Evolutionary conservation across 2,113 vertebrate species (phyloP).

Genomic region (Addax nasomaculatus): DNA sequence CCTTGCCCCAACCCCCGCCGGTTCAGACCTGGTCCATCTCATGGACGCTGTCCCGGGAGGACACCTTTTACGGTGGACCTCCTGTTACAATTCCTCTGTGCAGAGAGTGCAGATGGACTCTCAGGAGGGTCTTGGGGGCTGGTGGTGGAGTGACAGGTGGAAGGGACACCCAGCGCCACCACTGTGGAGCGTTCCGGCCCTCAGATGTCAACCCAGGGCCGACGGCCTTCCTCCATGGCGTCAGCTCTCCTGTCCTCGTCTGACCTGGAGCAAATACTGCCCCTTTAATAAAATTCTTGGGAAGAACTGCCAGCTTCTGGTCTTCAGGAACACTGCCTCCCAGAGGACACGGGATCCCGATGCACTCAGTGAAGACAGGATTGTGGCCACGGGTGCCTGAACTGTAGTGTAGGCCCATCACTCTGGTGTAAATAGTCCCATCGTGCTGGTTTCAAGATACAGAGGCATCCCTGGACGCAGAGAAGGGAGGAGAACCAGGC

Average conservation of each 20-base stretch:
- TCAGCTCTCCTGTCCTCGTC: not conserved
- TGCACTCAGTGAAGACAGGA: rapidly evolving
- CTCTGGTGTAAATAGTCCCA: not conserved
- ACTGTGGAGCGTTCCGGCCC: rapidly evolving
- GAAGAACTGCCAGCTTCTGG: not conserved
- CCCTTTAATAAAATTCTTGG: not conserved
- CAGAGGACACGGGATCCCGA: rapidly evolving
- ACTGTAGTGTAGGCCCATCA: rapidly evolving
- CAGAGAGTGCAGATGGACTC: not conserved
- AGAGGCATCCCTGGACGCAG: rapidly evolving
- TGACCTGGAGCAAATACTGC: not conserved
- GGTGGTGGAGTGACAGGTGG: not conserved
- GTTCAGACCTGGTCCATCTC: not conserved
- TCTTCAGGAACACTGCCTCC: not conserved
- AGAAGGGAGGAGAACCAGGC: not conserved
- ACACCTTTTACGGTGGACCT: not conserved
- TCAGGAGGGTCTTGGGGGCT: rapidly evolving
- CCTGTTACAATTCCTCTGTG: not conserved
- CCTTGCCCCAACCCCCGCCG: not conserved
- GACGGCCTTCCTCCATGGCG: not conserved
- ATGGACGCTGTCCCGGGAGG: not conserved
- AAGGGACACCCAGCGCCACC: not conserved
- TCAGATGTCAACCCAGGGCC: rapidly evolving
- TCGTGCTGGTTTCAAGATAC: rapidly evolving
- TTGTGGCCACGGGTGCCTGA: rapidly evolving